phyloP scores from a whole-genome alignment of 2,797 vertebrate species.

The Morelia viridis region DNA sequence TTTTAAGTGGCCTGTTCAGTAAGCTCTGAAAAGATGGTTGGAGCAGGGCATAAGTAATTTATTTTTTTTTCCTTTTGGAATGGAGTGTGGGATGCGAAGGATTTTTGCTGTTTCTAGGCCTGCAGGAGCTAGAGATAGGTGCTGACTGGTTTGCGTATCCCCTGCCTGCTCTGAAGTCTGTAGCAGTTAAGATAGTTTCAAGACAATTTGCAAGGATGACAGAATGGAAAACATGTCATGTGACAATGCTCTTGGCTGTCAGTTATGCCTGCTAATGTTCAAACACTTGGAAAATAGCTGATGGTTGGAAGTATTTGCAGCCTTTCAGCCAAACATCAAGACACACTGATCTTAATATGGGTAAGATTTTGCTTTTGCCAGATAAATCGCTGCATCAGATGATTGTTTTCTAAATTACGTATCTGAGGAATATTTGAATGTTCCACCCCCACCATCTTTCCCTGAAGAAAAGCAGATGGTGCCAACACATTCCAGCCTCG shows the following conservation, averaged over 20 bases:
- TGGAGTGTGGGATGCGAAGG: not conserved
- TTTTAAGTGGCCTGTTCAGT: not conserved
- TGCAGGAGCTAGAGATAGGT: not conserved
- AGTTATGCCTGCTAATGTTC: not conserved
- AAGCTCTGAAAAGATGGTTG: not conserved
- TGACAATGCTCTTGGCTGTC: not conserved
- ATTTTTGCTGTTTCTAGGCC: not conserved
- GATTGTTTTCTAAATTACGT: constrained; percentile 22
- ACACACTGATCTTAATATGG: not conserved
- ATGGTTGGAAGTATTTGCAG: not conserved
- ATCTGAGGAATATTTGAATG: constrained; percentile 24
- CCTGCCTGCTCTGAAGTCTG: not conserved
- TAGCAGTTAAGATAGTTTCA: not conserved
- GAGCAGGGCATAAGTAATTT: not conserved
- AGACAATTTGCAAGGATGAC: not conserved
- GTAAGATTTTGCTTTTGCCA: not conserved
- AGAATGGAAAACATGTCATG: not conserved
- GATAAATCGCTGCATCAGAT: not conserved
- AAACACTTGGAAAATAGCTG: not conserved
- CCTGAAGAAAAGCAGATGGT: constrained; percentile 32
- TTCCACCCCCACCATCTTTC: not conserved
- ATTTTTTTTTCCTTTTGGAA: not conserved
- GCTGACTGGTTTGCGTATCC: not conserved
- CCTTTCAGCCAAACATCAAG: not conserved
- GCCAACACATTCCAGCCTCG: not conserved